Evolutionary conservation across 2,888 invertebrate species (phyloP).

Genomic region (Coenonympha arcania): DNA sequence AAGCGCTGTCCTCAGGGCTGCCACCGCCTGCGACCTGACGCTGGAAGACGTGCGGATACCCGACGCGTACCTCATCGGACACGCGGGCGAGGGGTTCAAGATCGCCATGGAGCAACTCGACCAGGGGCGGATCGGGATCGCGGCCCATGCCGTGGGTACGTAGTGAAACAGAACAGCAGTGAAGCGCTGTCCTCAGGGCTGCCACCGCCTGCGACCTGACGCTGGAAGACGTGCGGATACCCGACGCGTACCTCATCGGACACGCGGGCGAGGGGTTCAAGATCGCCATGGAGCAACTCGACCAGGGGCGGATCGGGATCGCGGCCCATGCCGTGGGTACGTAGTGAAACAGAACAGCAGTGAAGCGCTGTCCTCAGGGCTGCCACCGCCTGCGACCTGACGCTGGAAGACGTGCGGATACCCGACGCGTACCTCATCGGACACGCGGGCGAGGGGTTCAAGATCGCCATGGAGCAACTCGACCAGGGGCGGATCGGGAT

Average conservation of each 20-base stretch:
- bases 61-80: too few relatives aligned
- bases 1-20: too few relatives aligned
- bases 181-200: slow-evolving; percentile 65
- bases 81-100: too few relatives aligned
- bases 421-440: slow-evolving; percentile 72
- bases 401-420: slow-evolving; percentile 78
- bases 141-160: too few relatives aligned
- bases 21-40: too few relatives aligned
- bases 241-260: slow-evolving; percentile 70
- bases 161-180: slow-evolving; percentile 44
- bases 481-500: slow-evolving; percentile 84
- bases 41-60: too few relatives aligned
- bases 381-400: slow-evolving; percentile 80
- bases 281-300: slow-evolving; percentile 81
- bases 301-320: slow-evolving; percentile 82
- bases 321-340: slow-evolving; percentile 82
- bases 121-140: too few relatives aligned
- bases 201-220: slow-evolving; percentile 80
- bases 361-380: slow-evolving; percentile 67
- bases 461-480: slow-evolving; percentile 80
- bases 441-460: slow-evolving; percentile 78
- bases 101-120: too few relatives aligned
- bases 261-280: slow-evolving; percentile 78
- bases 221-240: slow-evolving; percentile 78
- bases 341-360: slow-evolving; percentile 44